Evolutionary conservation across 2,888 invertebrate genomes (phyloP).

Genomic region (Toxonevra muliebris): DNA sequence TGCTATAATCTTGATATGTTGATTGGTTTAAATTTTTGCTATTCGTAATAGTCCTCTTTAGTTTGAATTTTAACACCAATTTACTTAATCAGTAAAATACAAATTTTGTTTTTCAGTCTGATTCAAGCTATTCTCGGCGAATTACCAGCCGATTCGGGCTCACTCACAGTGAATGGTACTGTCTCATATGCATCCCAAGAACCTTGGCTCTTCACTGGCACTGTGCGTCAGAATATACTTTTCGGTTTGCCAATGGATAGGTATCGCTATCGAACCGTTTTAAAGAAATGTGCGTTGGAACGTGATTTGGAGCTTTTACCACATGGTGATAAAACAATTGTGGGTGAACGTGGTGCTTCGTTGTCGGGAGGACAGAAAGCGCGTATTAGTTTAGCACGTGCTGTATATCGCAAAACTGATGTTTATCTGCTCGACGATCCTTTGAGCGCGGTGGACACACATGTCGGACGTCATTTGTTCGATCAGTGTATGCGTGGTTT

Average conservation of each 20-base stretch:
- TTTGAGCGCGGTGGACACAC: constrained; percentile 89
- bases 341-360: constrained; percentile 85
- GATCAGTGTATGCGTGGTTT: constrained; percentile 68
- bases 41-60: too few species aligned
- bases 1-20: too few species aligned
- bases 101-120: constrained; percentile 51
- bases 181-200: constrained; percentile 83
- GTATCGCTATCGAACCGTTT: constrained; percentile 69
- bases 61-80: too few species aligned
- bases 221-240: constrained; percentile 72
- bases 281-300: constrained; percentile 65
- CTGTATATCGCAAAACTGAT: constrained; percentile 85
- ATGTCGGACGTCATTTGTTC: constrained; percentile 88
- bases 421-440: constrained; percentile 92
- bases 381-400: constrained; percentile 85
- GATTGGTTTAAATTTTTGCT: too few species aligned
- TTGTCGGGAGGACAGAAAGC: constrained; percentile 89
- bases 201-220: constrained; percentile 82
- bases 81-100: background rate
- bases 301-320: constrained; percentile 70
- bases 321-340: constrained; percentile 70
- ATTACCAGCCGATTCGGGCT: constrained; percentile 66
- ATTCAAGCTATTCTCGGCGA: constrained; percentile 68
- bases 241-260: constrained; percentile 71
- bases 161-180: constrained; percentile 69